phyloP scores from a whole-genome alignment of 2,888 invertebrate genomes.

The Orgyia antiqua region DNA sequence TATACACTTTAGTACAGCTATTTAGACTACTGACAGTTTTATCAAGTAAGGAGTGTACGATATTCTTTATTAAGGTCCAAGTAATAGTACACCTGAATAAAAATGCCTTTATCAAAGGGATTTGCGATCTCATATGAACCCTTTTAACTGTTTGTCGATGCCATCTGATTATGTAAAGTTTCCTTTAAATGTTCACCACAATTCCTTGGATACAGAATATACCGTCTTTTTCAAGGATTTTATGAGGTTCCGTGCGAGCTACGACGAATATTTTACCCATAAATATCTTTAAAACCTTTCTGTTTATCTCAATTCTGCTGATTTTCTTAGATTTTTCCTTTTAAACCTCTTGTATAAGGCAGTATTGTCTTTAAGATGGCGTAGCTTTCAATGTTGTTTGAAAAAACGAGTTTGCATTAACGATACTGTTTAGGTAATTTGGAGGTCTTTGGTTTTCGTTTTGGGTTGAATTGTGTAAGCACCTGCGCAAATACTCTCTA shows the following conservation, averaged over 20 bases:
- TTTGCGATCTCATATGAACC: conserved; percentile 5
- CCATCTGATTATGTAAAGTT: conserved; percentile 32
- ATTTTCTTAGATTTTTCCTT: conserved; percentile 57
- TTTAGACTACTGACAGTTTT: no score
- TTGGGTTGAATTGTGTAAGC: conserved; percentile 1
- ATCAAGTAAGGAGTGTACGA: no score
- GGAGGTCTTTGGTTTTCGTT: conserved; percentile 13
- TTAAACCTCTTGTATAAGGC: conserved; percentile 4
- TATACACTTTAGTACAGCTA: no score
- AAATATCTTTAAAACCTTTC: conserved; percentile 66
- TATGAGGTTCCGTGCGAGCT: conserved; percentile 48
- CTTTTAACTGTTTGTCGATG: conserved; percentile 19
- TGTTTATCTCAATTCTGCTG: conserved; percentile 67
- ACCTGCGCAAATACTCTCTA: background rate
- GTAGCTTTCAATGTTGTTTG: conserved; percentile 6
- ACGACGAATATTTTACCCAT: conserved; percentile 64
- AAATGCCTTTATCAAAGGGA: conserved; percentile 1
- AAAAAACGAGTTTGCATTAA: conserved; percentile 14
- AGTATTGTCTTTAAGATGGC: conserved; percentile 9
- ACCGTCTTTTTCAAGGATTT: conserved; percentile 34
- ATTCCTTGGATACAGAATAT: conserved; percentile 12
- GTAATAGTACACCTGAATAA: conserved; percentile 8
- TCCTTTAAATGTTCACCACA: conserved; percentile 4
- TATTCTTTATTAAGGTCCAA: no score
- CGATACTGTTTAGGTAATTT: conserved; percentile 20